Conservation (phyloP, 2,113 vertebrate genomes). For the Boleophthalmus pectinirostris region DNA sequence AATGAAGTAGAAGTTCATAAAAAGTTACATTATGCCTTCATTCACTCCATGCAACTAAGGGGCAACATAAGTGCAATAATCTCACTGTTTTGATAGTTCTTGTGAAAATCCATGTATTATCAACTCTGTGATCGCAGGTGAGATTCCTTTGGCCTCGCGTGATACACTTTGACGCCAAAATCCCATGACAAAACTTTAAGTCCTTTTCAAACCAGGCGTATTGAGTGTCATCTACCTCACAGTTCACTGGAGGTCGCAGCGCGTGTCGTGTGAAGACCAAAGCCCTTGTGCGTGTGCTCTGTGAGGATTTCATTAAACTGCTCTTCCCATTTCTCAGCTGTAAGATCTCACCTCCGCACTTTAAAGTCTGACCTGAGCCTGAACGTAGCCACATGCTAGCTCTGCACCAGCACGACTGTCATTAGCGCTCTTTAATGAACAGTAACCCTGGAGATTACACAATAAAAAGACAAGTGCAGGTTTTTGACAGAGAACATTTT, state of each 20-base stretch:
- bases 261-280: constrained; percentile 44
- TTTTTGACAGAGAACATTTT: no score
- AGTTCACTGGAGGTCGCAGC: constrained; percentile 30
- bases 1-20: background rate
- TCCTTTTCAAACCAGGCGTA: constrained; percentile 7
- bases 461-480: constrained; percentile 6
- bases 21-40: background rate
- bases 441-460: constrained; percentile 45
- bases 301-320: constrained; percentile 41
- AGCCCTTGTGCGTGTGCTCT: constrained; percentile 33
- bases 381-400: constrained; percentile 31
- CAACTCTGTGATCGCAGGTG: background rate
- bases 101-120: background rate
- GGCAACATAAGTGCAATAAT: background rate
- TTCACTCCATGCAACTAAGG: background rate
- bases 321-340: constrained; percentile 44
- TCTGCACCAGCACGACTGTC: constrained; percentile 38
- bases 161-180: background rate
- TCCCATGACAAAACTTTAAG: constrained; percentile 1
- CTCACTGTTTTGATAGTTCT: background rate
- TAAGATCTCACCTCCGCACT: constrained; percentile 52
- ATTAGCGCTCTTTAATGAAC: constrained; percentile 55
- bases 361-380: constrained; percentile 63
- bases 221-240: constrained; percentile 20
- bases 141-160: background rate